phyloP scores from a whole-genome alignment of 2,888 invertebrate genomes.

The Caprella mutica region DNA sequence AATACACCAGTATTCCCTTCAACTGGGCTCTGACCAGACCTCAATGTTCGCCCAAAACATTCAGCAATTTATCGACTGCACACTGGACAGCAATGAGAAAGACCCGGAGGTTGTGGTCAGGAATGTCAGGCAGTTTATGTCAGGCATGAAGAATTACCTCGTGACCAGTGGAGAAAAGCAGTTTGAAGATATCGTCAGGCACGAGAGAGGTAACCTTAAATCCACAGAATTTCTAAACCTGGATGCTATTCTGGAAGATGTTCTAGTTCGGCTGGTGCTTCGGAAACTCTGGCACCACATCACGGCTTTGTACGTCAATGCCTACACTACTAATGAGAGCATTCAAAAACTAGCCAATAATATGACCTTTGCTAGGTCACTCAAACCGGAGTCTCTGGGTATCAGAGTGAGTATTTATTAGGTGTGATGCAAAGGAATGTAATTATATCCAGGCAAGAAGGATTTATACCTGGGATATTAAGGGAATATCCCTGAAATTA shows the following conservation, averaged over 20 bases:
- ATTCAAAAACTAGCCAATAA: conserved; percentile 30
- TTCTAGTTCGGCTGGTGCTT: conserved; percentile 83
- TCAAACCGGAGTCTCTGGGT: conserved; percentile 18
- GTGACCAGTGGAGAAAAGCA: conserved; percentile 90
- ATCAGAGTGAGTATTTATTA: conserved; percentile 18
- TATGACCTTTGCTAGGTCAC: conserved; percentile 27
- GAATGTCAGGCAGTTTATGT: conserved; percentile 85
- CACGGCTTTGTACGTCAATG: conserved; percentile 28
- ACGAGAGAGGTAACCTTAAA: conserved; percentile 61
- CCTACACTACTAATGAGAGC: conserved; percentile 23
- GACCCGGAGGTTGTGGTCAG: conserved; percentile 63
- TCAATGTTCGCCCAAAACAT: conserved; percentile 87
- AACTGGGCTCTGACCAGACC: conserved; percentile 67
- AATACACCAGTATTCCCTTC: conserved; percentile 63
- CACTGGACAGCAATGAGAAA: conserved; percentile 74
- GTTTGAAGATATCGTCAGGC: conserved; percentile 80
- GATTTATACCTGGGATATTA: too few relatives aligned
- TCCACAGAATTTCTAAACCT: conserved; percentile 50
- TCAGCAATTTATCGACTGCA: conserved; percentile 85
- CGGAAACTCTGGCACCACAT: conserved; percentile 47
- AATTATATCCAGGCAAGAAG: background rate
- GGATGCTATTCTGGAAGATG: conserved; percentile 87
- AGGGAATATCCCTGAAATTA: too few relatives aligned
- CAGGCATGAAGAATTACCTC: conserved; percentile 94
- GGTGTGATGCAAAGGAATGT: background rate